Base-by-base conservation (phyloP, 1,140 invertebrate genomes). In the Sycobia sp. region DNA sequence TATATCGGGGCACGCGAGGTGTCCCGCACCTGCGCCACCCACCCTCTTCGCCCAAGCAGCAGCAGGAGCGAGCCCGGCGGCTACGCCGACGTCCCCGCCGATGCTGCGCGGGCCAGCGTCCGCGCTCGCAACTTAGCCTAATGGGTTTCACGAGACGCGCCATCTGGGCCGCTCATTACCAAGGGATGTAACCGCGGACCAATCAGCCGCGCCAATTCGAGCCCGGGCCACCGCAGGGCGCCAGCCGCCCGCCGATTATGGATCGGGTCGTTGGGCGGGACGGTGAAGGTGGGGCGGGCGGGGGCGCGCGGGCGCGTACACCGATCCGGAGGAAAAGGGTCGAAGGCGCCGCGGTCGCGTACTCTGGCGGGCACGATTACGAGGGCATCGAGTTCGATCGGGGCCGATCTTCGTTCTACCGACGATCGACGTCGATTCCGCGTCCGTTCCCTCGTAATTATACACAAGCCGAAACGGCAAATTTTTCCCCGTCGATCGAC, bases 181-280 rank as follows among this genome's bases (percentile, higher is more conserved):
- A 78, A 78, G 75, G 76, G 78, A 81, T 76, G 78, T 71, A 72
- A 80, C 79, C 79, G 70, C 79, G 78, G 79, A 80, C 76, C 79
- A 79, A 80, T 81, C 79, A 74, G 71, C 68, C 54, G 57, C 63
- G 69, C 66, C 67, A 65, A 70, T 72, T 72, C 68, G 62, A 63
- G 36, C 49, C 32, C 49, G 66, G 56, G 67, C 70, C 62, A 73
- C 75, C 71, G 66, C 76, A 79, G 77, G 76, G 75, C 72, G 71
- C 69, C 4, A 22, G 39, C n/a, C 10, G 16, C 62, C 67, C n/a
- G n/a, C n/a, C 69, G 71, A 74, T 75, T 73, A 70, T 67, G 63
- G 70, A 76, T 72, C 69, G 67, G 64, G 27, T 25, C 44, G 34
- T n/a, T n/a, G 13, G 5, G 10, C 14, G 16, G 4, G 14, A 0